Base-by-base conservation (phyloP, 2,797 vertebrate species). In the Myiotriccus ornatus region DNA sequence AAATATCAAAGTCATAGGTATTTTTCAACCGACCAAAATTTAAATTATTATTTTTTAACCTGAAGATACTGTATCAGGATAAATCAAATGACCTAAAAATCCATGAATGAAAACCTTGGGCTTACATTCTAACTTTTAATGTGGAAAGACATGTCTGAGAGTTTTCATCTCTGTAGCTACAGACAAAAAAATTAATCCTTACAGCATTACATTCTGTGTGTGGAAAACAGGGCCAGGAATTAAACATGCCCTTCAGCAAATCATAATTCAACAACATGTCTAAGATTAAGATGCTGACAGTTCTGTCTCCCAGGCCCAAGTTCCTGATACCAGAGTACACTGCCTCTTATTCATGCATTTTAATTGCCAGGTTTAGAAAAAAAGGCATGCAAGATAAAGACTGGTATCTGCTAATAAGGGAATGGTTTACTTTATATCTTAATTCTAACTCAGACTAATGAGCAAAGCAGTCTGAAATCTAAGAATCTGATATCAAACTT, bases 251-350 rank as follows among this genome's bases (percentile, higher is more conserved):
- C 76, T 85, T 93, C 81, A 94, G 84, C 92, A 92, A 87, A 80
- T 78, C 78, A 64, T 93, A 92, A 95, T 62, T 94, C 82, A 96
- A 56, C 16, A 41, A 50, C 67, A 12, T 56, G 71, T 63, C 77
- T 79, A 60, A 93, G 64, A 95, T 84, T 43, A 90, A 87, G 68
- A 93, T 89, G 87, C 84, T 92, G 87, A 94, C 88, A 93, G 75
- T 55, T 94, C 52, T 59, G 43, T 87, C 89, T 95, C 57, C 56
- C 43, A 89, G 78, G 87, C 80, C 43, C 55, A 60, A 94, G 67
- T 69, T 97, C 53, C 81, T 84, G 63, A n/a, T 89, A 82, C 53
- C 35, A 80, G 60, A 64, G 37, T 56, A 68, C 12, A 53, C 27
- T 46, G 63, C 25, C 22, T 64, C 75, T 84, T 84, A 73, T 32